phyloP scores from a whole-genome alignment of 1,140 invertebrate species.

The Neodiprion fabricii region DNA sequence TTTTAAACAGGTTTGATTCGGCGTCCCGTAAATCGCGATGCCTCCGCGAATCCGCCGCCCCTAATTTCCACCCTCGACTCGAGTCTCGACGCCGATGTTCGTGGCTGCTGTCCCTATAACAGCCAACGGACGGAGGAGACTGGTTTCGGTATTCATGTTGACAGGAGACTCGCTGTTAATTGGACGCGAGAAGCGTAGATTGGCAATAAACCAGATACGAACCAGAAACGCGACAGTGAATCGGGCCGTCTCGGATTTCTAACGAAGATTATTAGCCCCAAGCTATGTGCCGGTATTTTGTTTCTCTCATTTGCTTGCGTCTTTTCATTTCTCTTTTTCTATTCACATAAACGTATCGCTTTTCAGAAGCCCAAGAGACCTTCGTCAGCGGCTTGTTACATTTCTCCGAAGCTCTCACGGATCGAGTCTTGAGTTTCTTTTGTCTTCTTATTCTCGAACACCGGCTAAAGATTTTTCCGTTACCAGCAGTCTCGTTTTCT shows the following conservation, averaged over 20 bases:
- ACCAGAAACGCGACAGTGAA: not conserved
- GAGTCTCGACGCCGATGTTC: not conserved
- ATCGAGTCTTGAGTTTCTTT: no score
- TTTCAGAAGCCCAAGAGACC: no score
- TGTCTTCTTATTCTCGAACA: no score
- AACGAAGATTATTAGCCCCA: conserved; percentile 1
- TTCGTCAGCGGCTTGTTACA: no score
- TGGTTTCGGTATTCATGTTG: conserved; percentile 4
- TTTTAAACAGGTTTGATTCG: not conserved
- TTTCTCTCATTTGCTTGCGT: no score
- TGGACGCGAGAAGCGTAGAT: not conserved
- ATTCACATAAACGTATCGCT: no score
- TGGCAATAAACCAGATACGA: not conserved
- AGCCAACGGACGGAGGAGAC: not conserved
- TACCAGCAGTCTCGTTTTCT: no score
- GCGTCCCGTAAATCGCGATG: not conserved
- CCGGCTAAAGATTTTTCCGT: no score
- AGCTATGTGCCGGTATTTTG: no score
- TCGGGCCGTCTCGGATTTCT: not conserved
- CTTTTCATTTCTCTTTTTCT: no score
- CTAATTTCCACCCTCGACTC: no score
- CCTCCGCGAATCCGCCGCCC: not conserved
- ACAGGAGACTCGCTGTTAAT: conserved; percentile 4
- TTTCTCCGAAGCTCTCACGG: no score
- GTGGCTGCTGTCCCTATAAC: not conserved